Conservation (phyloP, 2,113 vertebrate species). For the Carlito syrichta region DNA sequence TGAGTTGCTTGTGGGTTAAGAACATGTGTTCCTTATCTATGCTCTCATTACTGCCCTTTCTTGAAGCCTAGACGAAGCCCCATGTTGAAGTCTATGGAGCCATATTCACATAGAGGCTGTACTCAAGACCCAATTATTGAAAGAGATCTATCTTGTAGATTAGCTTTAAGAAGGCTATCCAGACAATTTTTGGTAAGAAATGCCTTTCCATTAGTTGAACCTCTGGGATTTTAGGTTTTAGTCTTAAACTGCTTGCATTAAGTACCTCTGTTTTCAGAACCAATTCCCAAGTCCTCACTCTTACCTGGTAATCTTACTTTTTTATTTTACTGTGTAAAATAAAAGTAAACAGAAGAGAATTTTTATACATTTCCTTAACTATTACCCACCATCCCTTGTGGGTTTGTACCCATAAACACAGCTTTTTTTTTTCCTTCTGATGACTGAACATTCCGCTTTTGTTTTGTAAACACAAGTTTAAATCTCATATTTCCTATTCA, state of each 20-base stretch:
- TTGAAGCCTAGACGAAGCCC: neutral
- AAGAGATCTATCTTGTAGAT: neutral
- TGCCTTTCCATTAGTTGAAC: fast-evolving
- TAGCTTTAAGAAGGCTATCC: neutral
- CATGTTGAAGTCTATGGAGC: neutral
- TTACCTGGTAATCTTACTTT: neutral
- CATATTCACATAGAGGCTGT: neutral
- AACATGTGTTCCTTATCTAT: neutral
- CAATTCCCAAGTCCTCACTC: neutral
- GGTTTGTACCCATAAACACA: neutral
- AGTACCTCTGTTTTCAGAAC: neutral
- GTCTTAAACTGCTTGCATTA: neutral
- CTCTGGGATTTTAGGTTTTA: neutral
- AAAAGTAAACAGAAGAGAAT: neutral
- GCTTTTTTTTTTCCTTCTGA: neutral
- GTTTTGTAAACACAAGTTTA: neutral
- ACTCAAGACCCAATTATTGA: neutral
- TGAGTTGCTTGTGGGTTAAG: neutral
- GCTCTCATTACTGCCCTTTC: neutral
- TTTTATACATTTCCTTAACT: neutral
- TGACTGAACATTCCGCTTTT: neutral
- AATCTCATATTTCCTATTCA: neutral
- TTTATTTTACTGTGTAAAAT: neutral
- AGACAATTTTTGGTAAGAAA: neutral
- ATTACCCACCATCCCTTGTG: neutral